These are phyloP conservation scores for Petrocephalus microphthalmus DNA, from an alignment of 2,113 vertebrate species.

Conservation along the genomic window DNA sequence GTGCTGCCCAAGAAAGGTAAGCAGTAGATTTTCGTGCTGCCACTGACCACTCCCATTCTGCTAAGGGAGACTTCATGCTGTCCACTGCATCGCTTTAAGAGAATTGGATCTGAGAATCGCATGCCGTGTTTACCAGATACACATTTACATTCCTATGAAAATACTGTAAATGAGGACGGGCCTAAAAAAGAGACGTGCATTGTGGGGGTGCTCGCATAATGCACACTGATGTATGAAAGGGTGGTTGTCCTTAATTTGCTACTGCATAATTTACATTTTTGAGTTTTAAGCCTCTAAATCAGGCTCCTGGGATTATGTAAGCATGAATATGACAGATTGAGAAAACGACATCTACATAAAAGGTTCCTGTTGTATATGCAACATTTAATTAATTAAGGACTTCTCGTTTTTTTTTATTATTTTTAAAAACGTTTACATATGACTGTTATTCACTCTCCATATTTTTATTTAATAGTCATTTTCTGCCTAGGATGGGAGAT, in stretches of 20 bases:
- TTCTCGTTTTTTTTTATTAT: neutral
- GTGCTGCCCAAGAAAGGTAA: too few species aligned
- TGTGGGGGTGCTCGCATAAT: neutral
- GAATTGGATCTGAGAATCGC: neutral
- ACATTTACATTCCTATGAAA: constrained; percentile 25
- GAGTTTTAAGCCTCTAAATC: constrained; percentile 7
- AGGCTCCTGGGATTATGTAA: neutral
- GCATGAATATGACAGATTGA: neutral
- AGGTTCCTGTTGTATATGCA: neutral
- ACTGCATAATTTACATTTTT: neutral
- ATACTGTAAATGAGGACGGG: neutral
- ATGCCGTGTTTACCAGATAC: neutral
- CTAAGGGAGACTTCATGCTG: neutral
- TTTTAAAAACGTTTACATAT: neutral
- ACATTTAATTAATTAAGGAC: neutral
- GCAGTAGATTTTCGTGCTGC: neutral
- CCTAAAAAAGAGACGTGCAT: neutral
- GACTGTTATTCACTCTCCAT: neutral
- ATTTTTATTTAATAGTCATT: neutral
- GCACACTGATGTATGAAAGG: neutral
- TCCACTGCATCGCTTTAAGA: neutral
- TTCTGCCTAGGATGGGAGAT: neutral
- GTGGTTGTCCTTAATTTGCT: neutral
- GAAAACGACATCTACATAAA: neutral
- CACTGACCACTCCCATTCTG: neutral